Evolutionary conservation across 1,140 invertebrate species (phyloP).

Genomic region (Vollenhovia emeryi): DNA sequence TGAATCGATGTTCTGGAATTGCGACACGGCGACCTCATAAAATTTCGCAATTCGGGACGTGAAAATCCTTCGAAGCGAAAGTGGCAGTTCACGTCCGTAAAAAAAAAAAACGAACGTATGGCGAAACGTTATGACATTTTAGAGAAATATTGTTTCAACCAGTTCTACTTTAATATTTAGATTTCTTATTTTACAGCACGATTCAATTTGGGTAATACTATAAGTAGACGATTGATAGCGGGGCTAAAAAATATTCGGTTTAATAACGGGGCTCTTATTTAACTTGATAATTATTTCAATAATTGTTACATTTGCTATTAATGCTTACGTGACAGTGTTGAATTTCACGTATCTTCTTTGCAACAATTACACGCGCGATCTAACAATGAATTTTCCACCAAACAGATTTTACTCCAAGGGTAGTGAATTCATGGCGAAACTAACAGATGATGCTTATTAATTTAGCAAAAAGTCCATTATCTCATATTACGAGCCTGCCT

Average conservation of each 20-base stretch:
- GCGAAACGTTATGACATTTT: neutral
- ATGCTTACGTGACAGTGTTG: neutral
- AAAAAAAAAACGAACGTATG: neutral
- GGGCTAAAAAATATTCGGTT: neutral
- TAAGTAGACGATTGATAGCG: neutral
- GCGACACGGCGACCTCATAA: slow-evolving; percentile 14
- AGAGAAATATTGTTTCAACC: neutral
- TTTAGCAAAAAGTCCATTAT: neutral
- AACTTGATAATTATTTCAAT: neutral
- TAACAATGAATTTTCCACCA: no score
- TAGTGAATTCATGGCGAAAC: no score
- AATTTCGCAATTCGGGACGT: slow-evolving; percentile 22
- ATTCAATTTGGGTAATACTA: neutral
- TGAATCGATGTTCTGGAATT: slow-evolving; percentile 6
- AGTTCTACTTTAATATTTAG: neutral
- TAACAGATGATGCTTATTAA: no score
- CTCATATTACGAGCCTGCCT: no score
- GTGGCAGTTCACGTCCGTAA: neutral
- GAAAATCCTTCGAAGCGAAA: slow-evolving; percentile 1
- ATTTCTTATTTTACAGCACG: neutral
- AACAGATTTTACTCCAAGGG: no score
- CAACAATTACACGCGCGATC: no score
- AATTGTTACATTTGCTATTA: neutral
- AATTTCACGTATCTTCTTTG: no score
- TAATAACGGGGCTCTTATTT: neutral